These are phyloP conservation scores for Lithodes maja DNA, from an alignment of 2,888 invertebrate genomes.

Conservation along the genomic window DNA sequence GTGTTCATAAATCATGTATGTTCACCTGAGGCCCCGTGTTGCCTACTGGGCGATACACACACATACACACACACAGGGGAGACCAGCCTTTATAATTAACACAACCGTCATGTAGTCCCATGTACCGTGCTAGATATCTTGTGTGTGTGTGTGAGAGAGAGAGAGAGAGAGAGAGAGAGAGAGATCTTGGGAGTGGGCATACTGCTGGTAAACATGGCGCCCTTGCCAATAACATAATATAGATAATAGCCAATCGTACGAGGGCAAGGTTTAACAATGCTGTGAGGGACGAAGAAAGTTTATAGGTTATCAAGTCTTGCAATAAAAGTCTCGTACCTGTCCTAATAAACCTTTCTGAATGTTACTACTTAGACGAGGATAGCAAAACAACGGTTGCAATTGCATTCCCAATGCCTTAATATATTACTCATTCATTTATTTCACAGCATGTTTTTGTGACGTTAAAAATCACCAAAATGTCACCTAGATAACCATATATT, in stretches of 20 bases:
- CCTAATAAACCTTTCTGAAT: neutral
- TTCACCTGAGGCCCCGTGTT: constrained; percentile 31
- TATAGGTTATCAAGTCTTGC: neutral
- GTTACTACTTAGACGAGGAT: too few relatives aligned
- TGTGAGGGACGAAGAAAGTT: neutral
- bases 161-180: neutral
- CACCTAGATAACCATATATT: too few relatives aligned
- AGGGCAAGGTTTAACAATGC: neutral
- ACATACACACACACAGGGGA: neutral
- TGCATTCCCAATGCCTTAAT: too few relatives aligned
- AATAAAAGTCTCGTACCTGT: neutral
- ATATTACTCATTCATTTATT: too few relatives aligned
- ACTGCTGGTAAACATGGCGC: neutral
- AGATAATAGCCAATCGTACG: neutral
- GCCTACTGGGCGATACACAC: neutral
- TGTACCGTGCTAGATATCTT: neutral
- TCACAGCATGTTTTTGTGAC: too few relatives aligned
- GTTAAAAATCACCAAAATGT: too few relatives aligned
- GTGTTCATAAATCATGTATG: constrained; percentile 45
- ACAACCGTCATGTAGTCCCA: constrained; percentile 20
- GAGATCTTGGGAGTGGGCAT: neutral
- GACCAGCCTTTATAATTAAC: constrained; percentile 29
- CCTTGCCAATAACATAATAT: neutral
- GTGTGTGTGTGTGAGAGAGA: neutral
- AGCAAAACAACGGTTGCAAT: too few relatives aligned